Evolutionary conservation across 1,140 invertebrate species (phyloP), one percentile per base, ranked within the genome.

Genomic region (Neotoxoptera formosana): DNA sequence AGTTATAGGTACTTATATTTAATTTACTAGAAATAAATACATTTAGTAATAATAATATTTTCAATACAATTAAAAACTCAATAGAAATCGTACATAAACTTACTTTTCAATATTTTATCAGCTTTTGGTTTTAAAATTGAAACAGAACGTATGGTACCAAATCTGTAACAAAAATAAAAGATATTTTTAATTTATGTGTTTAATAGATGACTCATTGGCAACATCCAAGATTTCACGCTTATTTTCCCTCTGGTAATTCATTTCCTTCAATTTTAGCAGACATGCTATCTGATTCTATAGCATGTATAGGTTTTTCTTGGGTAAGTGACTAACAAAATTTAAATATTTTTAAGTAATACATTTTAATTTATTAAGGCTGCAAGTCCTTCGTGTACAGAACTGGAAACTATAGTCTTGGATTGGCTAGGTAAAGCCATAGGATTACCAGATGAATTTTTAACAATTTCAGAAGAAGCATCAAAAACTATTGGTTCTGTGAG

Each of bases 231-330:
- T 99, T 99, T 95, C 99, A 99, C 95, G 99, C 99, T 0, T 99
- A 99, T 95, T 99, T 99, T 95, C 99, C 99, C 4, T 97, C 99
- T 1, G 99, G 99, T 47, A 99, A 99, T 96, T 99, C 98, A 0
- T 99, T 97, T 95, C 99, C 99, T 4, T 99, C 99, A 1, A 99
- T 99, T 93, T 96, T 99, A 34, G 99, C 98, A n/a, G 99, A 99
- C 94, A 99, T 99, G 98, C 95, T 99, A 67, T 97, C 98, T 25
- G 98, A 98, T 95, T 98, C 98, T 25, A 98, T 99, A 94, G 99
- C 98, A 4, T 99, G 98, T 95, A 98, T 99, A 94, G 99, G 99
- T 94, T 99, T 99, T 96, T 99, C 99, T 45, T 99, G 99, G 99
- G 98, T 98, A 96, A 96, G 95, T 25, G 36, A 67, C 30, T 17